Base-by-base conservation (phyloP, 2,888 invertebrate genomes). In the Erebia aethiops region DNA sequence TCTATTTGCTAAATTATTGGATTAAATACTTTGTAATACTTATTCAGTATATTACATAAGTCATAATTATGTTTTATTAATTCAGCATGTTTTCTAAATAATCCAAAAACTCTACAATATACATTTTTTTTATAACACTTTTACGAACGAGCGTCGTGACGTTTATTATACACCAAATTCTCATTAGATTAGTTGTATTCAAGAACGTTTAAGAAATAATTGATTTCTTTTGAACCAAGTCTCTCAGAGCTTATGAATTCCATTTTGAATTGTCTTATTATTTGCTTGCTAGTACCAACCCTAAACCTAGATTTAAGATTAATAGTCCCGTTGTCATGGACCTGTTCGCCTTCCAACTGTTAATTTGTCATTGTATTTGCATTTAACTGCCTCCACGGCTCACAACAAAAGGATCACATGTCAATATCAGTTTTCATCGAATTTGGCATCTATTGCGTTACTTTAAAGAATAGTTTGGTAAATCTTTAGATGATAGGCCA, bases 361-460 rank as follows among this genome's bases (percentile, higher is more conserved):
- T 80, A 81, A 79, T 80, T 79, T 72, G 72, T 78, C 72, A 82
- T 82, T 82, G 82, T 81, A 74, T 82, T 77, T 75, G 73, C 62
- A 75, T 78, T 87, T 86, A 85, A 84, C 80, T 82, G 78, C 77
- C 54, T 66, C 69, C 41, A 51, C 56, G 63, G 18, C 63, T 65
- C 10, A 43, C 46, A 64, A 60, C 64, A 71, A 71, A 57, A 58
- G 57, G 46, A 21, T 61, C 49, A 58, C 57, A 67, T 54, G 70
- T 63, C 56, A n/a, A 13, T 52, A 21, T 69, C 52, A 8, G 43
- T 13, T 52, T n/a, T 60, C 61, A 62, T 18, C 46, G 10, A 46
- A 67, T 58, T 52, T 70, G 35, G 63, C 57, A 49, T 66, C 69
- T 73, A 72, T 57, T 21, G 57, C 60, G 16, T 71, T n/a, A 67